phyloP scores from a whole-genome alignment of 2,888 invertebrate genomes.

The Entomobrya multifasciata region DNA sequence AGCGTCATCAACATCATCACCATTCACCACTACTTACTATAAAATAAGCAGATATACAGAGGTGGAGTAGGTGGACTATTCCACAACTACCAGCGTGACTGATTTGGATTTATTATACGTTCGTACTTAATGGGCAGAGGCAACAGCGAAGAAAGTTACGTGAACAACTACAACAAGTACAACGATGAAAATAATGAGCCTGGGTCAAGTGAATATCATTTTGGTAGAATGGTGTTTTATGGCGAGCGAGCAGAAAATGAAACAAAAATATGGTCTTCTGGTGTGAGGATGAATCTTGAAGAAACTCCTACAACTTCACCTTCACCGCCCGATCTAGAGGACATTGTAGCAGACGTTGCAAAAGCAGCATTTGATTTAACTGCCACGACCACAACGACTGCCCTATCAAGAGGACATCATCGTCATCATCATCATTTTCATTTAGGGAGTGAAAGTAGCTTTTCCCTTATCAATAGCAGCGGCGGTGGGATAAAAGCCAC shows the following conservation, averaged over 20 bases:
- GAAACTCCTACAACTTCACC: constrained; percentile 39
- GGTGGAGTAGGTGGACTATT: constrained; percentile 15
- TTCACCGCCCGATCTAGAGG: constrained; percentile 40
- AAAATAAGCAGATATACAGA: background rate
- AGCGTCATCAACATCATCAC: background rate
- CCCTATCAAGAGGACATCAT: constrained; percentile 23
- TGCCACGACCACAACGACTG: background rate
- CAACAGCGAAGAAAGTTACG: constrained; percentile 15
- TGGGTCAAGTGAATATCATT: constrained; percentile 46
- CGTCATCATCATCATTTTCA: constrained; percentile 51
- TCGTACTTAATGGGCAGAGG: constrained; percentile 47
- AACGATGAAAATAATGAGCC: background rate
- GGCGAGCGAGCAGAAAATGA: constrained; percentile 65
- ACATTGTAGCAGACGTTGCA: constrained; percentile 19
- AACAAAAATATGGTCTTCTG: constrained; percentile 65
- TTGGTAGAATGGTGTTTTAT: constrained; percentile 64
- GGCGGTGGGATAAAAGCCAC: constrained; percentile 27
- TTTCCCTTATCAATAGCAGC: background rate
- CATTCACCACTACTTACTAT: background rate
- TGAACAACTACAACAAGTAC: constrained; percentile 21
- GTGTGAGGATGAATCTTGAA: constrained; percentile 47
- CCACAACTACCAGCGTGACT: background rate
- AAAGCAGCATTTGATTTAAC: constrained; percentile 8
- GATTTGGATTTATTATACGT: constrained; percentile 60
- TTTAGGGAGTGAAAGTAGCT: constrained; percentile 42